Evolutionary conservation across 2,797 vertebrate genomes (phyloP).

Genomic region (Brachyalestes nurse): DNA sequence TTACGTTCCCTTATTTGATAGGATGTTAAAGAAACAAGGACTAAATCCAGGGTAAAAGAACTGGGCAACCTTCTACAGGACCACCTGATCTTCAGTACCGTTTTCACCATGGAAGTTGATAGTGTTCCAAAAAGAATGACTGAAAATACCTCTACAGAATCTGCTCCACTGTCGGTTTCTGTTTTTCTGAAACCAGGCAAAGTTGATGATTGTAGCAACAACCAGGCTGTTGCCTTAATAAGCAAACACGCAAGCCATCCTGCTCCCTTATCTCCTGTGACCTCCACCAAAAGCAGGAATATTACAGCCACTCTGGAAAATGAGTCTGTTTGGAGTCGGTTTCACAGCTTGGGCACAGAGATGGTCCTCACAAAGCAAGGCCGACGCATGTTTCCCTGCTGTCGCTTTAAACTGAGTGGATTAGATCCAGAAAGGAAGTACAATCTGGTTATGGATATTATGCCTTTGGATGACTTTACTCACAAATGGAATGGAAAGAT

Average conservation of each 20-base stretch:
- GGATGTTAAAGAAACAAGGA: slow-evolving; percentile 20
- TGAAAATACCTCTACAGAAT: slow-evolving; percentile 49
- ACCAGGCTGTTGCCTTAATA: slow-evolving; percentile 75
- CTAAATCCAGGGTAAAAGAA: slow-evolving; percentile 18
- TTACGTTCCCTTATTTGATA: not conserved
- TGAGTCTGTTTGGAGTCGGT: slow-evolving; percentile 92
- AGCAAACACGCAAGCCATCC: slow-evolving; percentile 76
- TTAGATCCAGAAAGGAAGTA: slow-evolving; percentile 85
- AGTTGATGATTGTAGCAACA: slow-evolving; percentile 74
- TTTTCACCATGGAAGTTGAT: slow-evolving; percentile 36
- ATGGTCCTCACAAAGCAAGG: slow-evolving; percentile 96
- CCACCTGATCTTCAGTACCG: slow-evolving; percentile 8
- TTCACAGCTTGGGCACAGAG: slow-evolving; percentile 89
- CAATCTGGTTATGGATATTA: slow-evolving; percentile 89
- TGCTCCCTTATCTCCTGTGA: slow-evolving; percentile 46
- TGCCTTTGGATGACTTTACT: slow-evolving; percentile 83
- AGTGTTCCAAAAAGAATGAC: slow-evolving; percentile 19
- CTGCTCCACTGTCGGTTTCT: slow-evolving; percentile 77
- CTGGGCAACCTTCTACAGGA: not conserved
- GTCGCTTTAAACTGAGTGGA: slow-evolving; percentile 88
- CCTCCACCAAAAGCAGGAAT: slow-evolving; percentile 64
- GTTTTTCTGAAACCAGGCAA: slow-evolving; percentile 78
- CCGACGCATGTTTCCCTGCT: slow-evolving; percentile 96
- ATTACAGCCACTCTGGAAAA: slow-evolving; percentile 90
- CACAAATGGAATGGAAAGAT: slow-evolving; percentile 87